phyloP scores from a whole-genome alignment of 1,140 invertebrate species.

The Ganaspis sp. region DNA sequence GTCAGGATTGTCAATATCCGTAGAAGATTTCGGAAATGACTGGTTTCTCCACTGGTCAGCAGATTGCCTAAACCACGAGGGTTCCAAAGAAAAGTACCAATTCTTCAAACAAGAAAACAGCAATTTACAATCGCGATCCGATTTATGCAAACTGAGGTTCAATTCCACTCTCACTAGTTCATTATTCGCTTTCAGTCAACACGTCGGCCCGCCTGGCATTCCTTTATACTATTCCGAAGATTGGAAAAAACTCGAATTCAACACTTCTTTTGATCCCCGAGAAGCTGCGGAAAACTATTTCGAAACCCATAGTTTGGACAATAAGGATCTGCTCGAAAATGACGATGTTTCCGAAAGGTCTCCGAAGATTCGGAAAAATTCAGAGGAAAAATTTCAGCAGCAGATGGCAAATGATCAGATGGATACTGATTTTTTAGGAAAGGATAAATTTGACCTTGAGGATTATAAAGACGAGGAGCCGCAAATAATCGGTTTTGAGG shows the following conservation, averaged over 20 bases:
- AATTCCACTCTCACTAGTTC: slow-evolving; percentile 82
- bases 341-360: slow-evolving; percentile 50
- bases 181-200: slow-evolving; percentile 83
- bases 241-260: slow-evolving; percentile 72
- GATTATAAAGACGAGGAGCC: slow-evolving; percentile 38
- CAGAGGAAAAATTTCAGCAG: too few species aligned
- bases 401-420: slow-evolving; percentile 38
- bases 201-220: slow-evolving; percentile 82
- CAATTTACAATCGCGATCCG: slow-evolving; percentile 80
- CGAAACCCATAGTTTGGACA: slow-evolving; percentile 54
- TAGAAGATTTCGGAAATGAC: slow-evolving; percentile 82
- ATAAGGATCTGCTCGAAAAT: slow-evolving; percentile 31
- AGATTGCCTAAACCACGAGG: slow-evolving; percentile 79
- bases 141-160: slow-evolving; percentile 85
- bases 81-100: slow-evolving; percentile 66
- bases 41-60: slow-evolving; percentile 86
- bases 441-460: slow-evolving; percentile 46
- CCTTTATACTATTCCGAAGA: slow-evolving; percentile 72
- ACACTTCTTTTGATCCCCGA: slow-evolving; percentile 69
- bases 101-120: slow-evolving; percentile 79
- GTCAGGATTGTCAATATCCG: slow-evolving; percentile 81
- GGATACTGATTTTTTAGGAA: slow-evolving; percentile 47
- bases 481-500: slow-evolving; percentile 43
- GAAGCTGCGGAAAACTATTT: slow-evolving; percentile 70
- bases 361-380: slow-evolving; percentile 38